Percentiles rank a stretch among this genome's conserved stretches.
phyloP scores from a whole-genome alignment of 2,113 vertebrate species.

The Rhombomys opimus region DNA sequence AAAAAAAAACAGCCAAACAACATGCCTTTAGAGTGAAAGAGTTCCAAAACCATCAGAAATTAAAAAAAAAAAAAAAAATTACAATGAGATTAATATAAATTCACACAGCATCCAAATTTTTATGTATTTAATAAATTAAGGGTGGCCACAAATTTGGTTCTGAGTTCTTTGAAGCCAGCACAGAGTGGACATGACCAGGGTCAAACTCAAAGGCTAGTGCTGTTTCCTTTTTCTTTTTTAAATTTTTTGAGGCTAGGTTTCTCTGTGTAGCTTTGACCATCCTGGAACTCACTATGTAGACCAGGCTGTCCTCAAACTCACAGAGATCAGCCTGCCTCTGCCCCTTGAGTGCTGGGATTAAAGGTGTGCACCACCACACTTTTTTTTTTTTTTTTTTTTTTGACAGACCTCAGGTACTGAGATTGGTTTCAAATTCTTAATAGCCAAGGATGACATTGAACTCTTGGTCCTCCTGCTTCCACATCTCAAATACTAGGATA shows the following conservation, averaged over 20 bases:
- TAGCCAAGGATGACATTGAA: background rate
- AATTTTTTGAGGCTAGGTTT: background rate
- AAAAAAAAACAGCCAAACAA: too few relatives aligned
- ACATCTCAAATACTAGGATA: background rate
- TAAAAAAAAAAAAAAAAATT: background rate
- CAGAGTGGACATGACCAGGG: background rate
- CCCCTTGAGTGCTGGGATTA: background rate
- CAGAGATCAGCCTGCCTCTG: background rate
- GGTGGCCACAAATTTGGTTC: background rate
- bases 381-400: background rate
- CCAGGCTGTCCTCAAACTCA: background rate
- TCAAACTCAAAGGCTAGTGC: background rate
- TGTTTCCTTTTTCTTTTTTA: background rate
- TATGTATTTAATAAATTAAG: slow-evolving; percentile 9
- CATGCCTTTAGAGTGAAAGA: too few relatives aligned
- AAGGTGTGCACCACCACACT: background rate
- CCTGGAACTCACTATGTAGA: background rate
- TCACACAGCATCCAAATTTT: background rate
- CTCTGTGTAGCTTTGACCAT: background rate
- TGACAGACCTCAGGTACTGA: background rate
- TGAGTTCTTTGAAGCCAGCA: background rate
- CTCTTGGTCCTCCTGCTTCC: background rate
- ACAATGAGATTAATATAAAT: background rate
- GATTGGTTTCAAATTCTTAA: background rate
- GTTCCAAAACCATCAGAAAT: background rate